These are phyloP conservation scores for Meleagris gallopavo DNA, from an alignment of 2,113 vertebrate species.

Conservation along the genomic window DNA sequence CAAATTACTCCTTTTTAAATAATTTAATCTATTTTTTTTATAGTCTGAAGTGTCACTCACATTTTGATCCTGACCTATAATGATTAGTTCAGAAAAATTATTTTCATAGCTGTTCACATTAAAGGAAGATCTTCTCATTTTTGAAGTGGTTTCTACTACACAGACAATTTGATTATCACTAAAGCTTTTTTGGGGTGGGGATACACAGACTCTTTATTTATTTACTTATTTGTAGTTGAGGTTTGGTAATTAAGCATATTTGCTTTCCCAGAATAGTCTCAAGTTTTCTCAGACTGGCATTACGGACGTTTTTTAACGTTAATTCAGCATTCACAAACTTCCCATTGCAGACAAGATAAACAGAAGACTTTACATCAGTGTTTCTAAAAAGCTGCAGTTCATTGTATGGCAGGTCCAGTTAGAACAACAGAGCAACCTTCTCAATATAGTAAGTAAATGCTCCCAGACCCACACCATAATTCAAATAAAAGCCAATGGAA, in stretches of 20 bases:
- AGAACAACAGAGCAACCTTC: neutral
- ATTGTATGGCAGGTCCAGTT: neutral
- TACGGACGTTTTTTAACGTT: neutral
- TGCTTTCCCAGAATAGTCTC: neutral
- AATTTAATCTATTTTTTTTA: neutral
- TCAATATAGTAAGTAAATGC: neutral
- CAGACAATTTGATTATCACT: neutral
- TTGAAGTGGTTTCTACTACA: neutral
- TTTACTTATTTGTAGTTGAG: neutral
- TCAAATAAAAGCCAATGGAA: neutral
- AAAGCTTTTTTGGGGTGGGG: neutral
- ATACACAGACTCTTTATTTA: neutral
- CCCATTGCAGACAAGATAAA: neutral
- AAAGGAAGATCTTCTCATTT: neutral
- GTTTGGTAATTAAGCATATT: slow-evolving; percentile 13
- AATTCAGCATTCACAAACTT: neutral
- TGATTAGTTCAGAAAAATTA: neutral
- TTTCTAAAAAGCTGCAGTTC: neutral
- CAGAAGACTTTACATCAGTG: neutral
- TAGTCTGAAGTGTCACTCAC: neutral
- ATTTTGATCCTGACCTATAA: neutral
- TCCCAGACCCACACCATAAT: neutral
- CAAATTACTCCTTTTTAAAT: slow-evolving; percentile 37
- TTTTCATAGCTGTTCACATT: neutral
- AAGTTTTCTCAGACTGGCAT: neutral